Percentiles rank a stretch among this genome's conserved stretches.
Evolutionary conservation across 2,797 vertebrate species (phyloP).

Genomic region (Poliocrania exsul): DNA sequence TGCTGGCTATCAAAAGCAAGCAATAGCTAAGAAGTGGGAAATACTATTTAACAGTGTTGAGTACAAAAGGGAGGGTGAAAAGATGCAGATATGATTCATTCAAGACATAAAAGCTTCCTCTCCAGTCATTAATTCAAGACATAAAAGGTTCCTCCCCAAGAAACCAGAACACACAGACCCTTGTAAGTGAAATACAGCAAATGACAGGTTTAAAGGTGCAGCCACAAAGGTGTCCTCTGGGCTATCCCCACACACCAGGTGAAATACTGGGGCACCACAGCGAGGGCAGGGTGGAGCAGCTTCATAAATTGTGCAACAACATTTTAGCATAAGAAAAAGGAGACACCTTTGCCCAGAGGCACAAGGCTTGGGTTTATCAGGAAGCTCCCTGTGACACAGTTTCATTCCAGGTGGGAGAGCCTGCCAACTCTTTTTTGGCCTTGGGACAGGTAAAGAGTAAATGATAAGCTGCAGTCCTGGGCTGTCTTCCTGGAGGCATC

Average conservation of each 20-base stretch:
- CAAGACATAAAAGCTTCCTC: not conserved
- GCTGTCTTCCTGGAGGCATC: not conserved
- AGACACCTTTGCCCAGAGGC: not conserved
- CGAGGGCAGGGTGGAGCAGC: accelerated
- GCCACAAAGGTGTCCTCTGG: not conserved
- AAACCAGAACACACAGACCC: not conserved
- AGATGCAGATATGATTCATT: not conserved
- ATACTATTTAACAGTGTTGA: not conserved
- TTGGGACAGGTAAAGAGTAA: constrained; percentile 10
- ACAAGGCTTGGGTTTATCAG: not conserved
- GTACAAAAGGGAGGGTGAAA: not conserved
- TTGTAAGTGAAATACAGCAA: not conserved
- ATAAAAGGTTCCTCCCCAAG: not conserved
- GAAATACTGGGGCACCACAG: not conserved
- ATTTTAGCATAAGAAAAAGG: not conserved
- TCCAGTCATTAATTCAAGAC: not conserved
- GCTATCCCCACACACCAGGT: not conserved
- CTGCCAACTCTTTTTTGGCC: constrained; percentile 21
- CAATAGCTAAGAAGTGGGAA: not conserved
- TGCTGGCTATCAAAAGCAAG: not conserved
- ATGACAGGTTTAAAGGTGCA: not conserved
- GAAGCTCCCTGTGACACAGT: not conserved
- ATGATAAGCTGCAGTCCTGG: not conserved
- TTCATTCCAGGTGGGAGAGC: not conserved
- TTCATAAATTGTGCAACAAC: not conserved